Base-by-base conservation (phyloP, 2,113 vertebrate genomes). In the Calyptommatus sinebrachiatus region DNA sequence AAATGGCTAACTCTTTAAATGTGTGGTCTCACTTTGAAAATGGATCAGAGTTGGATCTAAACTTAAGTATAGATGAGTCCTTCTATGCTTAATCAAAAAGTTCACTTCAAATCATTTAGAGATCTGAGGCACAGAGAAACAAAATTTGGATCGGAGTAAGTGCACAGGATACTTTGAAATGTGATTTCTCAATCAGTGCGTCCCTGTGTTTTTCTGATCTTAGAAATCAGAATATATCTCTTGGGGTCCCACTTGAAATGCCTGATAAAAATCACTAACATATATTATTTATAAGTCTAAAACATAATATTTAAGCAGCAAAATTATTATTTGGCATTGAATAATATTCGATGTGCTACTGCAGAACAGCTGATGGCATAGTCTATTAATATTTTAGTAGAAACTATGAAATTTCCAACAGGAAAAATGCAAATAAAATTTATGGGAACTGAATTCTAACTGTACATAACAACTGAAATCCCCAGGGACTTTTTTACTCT, bases 371-470 rank as follows among this genome's bases (percentile, higher is more conserved):
- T 28, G 50, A 73, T 76, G 82, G 75, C 7, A 31, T 79, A 3
- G 9, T 81, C 28, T 78, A 80, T 18, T 75, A 46, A 31, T 78
- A 80, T 81, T 61, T 78, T 73, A 82, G 71, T 48, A 76, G 28
- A 75, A 86, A 80, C 70, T 41, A 78, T 31, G 68, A 79, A 73
- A 28, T 24, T 48, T 67, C 63, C 71, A 60, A 83, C 26, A 67
- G 77, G 35, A 67, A 67, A 82, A 81, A 31, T 73, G 21, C 76
- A 67, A n/a, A 29, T 81, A 61, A 69, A 74, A 86, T 72, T 84
- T 71, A 70, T 50, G 75, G 71, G 14, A 3, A 7, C 1, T 81
- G 57, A 78, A 72, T 18, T 0, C 10, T 45, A 48, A 28, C 24
- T 73, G 26, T 75, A 48, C n/a, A 50, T 84, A 74, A 50, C 77